phyloP scores from a whole-genome alignment of 1,140 invertebrate species.

The Eurytemora carolleeae region DNA sequence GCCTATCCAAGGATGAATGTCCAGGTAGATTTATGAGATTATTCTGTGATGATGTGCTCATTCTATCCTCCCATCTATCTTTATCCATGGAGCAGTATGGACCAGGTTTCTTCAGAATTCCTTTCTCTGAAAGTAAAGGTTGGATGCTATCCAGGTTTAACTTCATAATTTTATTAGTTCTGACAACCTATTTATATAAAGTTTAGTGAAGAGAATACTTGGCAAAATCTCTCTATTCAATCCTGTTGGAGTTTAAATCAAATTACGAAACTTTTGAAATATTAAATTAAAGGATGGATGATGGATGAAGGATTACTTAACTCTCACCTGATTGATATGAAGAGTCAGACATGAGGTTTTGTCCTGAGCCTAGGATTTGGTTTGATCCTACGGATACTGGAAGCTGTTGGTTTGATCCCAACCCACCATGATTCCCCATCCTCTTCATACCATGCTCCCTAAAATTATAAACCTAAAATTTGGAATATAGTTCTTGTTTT shows the following conservation, averaged over 20 bases:
- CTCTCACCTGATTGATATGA: conserved; percentile 6
- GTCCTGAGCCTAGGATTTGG: not conserved
- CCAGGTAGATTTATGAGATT: not conserved
- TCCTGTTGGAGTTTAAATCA: too few relatives aligned
- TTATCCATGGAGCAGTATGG: conserved; percentile 47
- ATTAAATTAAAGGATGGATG: too few relatives aligned
- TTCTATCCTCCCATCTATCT: conserved; percentile 36
- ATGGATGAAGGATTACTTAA: too few relatives aligned
- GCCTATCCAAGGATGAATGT: too few relatives aligned
- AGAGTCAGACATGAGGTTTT: not conserved
- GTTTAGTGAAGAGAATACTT: too few relatives aligned
- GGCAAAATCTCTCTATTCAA: too few relatives aligned
- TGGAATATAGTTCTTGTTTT: too few relatives aligned
- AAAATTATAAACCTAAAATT: too few relatives aligned
- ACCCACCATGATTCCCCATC: conserved; percentile 6
- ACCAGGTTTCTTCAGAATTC: conserved; percentile 69
- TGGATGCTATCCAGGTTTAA: too few relatives aligned
- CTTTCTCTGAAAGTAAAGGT: conserved; percentile 60
- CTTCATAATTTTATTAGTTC: conserved; percentile 12
- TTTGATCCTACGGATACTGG: not conserved
- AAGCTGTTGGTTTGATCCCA: not conserved
- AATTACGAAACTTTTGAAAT: too few relatives aligned
- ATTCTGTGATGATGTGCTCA: not conserved
- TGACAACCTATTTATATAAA: not conserved
- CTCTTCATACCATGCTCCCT: conserved; percentile 59